Evolutionary conservation across 2,888 invertebrate genomes (phyloP), one percentile per base, ranked within the genome.

Genomic region (Drosophila merina): DNA sequence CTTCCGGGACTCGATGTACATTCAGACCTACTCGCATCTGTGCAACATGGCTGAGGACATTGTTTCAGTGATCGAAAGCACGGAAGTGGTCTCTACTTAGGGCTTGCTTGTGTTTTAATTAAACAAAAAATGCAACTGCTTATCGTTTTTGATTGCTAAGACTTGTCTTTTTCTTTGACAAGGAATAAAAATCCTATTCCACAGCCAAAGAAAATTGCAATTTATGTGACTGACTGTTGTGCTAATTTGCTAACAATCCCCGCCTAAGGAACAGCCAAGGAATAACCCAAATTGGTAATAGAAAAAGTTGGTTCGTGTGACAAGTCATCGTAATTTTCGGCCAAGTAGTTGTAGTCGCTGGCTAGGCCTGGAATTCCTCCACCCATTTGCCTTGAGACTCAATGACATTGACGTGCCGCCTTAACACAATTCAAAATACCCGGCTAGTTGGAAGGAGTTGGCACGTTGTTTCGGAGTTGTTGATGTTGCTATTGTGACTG

Each of bases 161-260:
- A 28, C 20, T 28, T 28, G 28, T 0, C 28, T 28, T 28, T 28
- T 28, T 28, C 6, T 4, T 28, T 4, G 28, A 28, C 28, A 28
- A 28, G 28, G 28, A 14, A 14, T 28, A 36, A 36, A n/a, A 42
- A 42, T 7, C 20, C 40, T 14, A 14, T 14, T 10, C 25, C 7
- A 33, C 10, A 12, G n/a, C 30, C 26, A 10, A 7, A 12, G 12
- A 28, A 56, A 57, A 57, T 57, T 69, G 70, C 57, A 45, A 67
- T 85, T 80, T 76, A 77, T 71, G 72, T 26, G 59, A 9, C 47
- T 26, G 20, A 9, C 45, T 55, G 66, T 25, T 81, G 77, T 76
- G 85, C 76, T 89, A 89, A 90, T 90, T 89, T 73, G 86, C 79
- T 77, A 88, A 88, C 87, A 85, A 82, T 84, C 67, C 74, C 77